Base-by-base conservation (phyloP, 2,113 vertebrate species). In the Pleuronectes platessa region DNA sequence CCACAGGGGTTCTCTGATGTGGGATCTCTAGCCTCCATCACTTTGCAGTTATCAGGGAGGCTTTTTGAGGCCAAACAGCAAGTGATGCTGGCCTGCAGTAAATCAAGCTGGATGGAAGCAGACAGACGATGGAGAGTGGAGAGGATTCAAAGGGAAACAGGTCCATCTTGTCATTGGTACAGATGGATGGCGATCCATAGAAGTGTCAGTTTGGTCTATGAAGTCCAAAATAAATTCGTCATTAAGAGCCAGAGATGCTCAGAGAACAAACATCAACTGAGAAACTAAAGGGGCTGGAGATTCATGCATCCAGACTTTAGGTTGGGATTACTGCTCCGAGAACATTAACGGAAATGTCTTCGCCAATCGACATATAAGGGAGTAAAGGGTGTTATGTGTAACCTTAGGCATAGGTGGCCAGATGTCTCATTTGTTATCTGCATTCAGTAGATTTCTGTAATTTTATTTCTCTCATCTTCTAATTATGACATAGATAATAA, bases 1-100 rank as follows among this genome's bases (percentile, higher is more conserved):
- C 63, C 7, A 26, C 17, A 1, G 61, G 47, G 35, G 31, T 4
- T 66, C 37, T 79, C 59, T 81, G 58, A 77, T 74, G 67, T 59
- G 17, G 55, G 55, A 26, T 74, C 24, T 56, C 26, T 23, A 27
- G 59, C 49, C 68, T 60, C 54, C 37, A 59, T 68, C 49, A 62
- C 26, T 68, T 71, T 58, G 60, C 72, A 69, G 60, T 56, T 61
- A 83, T 74, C 56, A 55, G 51, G 20, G 3, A 45, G 13, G 15
- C 37, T 21, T 72, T 72, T 47, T 40, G 18, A 66, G 15, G 14
- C 37, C 69, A 45, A 77, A 54, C 64, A 60, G 49, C 17, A 14
- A 45, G 49, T 23, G 23, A 62, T 56, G 23, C 23, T 56, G 54
- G 10, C 66, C 73, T 56, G 47, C 35, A 27, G 54, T 24, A 24